Conservation (phyloP, 1,140 invertebrate species). For the Achatina immaculata region DNA sequence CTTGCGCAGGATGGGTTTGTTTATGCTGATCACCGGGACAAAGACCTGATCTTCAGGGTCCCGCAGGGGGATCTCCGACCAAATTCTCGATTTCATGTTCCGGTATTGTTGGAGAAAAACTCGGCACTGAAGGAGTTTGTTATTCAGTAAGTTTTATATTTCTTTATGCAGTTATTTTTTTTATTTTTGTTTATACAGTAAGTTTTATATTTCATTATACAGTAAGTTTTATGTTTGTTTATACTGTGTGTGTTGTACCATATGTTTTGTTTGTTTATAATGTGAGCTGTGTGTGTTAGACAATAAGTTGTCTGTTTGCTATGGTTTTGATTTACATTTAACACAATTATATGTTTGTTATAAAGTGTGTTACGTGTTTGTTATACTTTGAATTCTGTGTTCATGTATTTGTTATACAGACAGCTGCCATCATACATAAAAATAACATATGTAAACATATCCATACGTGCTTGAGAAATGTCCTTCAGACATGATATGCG, state of each 20-base stretch:
- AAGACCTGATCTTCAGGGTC: slow-evolving; percentile 54
- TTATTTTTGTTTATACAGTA: background rate
- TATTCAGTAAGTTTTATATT: slow-evolving; percentile 78
- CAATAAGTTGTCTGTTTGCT: too few relatives aligned
- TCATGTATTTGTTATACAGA: too few relatives aligned
- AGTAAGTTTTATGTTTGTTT: background rate
- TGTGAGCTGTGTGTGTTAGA: too few relatives aligned
- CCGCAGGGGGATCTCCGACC: slow-evolving; percentile 49
- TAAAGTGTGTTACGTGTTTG: too few relatives aligned
- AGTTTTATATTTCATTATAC: slow-evolving; percentile 10
- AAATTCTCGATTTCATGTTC: slow-evolving; percentile 54
- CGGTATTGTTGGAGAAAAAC: slow-evolving; percentile 55
- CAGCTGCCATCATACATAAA: too few relatives aligned
- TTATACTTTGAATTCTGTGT: too few relatives aligned
- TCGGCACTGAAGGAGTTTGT: slow-evolving; percentile 78
- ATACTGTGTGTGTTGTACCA: too few relatives aligned
- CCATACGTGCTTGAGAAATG: too few relatives aligned
- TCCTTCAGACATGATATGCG: too few relatives aligned
- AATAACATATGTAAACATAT: too few relatives aligned
- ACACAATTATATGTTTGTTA: too few relatives aligned
- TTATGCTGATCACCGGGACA: slow-evolving; percentile 50
- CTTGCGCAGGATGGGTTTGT: slow-evolving; percentile 41
- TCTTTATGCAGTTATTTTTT: background rate
- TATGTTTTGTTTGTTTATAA: slow-evolving; percentile 51
- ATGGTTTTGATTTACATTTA: too few relatives aligned